Base-by-base conservation (phyloP, 2,888 invertebrate genomes). In the Toxonevra muliebris region DNA sequence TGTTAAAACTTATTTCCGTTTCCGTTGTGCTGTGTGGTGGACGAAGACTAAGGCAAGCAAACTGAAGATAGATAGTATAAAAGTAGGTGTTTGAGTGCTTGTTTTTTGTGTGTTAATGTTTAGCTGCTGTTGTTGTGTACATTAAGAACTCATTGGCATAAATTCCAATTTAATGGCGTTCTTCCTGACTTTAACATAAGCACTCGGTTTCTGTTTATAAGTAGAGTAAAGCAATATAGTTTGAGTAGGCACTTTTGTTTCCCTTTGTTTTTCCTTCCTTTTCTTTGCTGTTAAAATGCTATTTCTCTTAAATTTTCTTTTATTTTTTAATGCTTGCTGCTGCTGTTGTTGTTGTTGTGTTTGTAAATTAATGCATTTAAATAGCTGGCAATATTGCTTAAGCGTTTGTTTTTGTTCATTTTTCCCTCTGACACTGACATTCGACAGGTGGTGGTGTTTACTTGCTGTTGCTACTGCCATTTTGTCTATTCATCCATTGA, bases 81-180 rank as follows among this genome's bases (percentile, higher is more conserved):
- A 41, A 42, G 40, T 50, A 15, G 12, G 13, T 58, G 58, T 43
- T 42, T 58, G 59, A 50, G 42, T 52, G 58, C 50, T 13, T 58
- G 59, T 60, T 12, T 67, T 42, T 54, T 48, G 40, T 30, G 55
- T 59, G 60, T 50, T 48, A 20, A 40, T 20, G 17, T 41, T 13
- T 13, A 15, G 12, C 43, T 17, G 48, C 9, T n/a, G n/a, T 13
- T 20, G 43, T 30, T 67, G 68, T 50, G 73, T 76, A 76, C 79
- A 79, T 80, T 79, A 80, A 79, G 79, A 78, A 79, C 79, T 80
- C 78, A 81, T 80, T 81, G 81, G 79, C 79, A 79, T 79, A 80
- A 80, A 80, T 80, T 79, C 80, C 80, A 79, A 79, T 80, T 79
- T 79, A 80, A 79, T 80, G 80, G 75, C 73, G 75, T 75, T 73